Conservation (phyloP, 2,797 vertebrate species). For the Parauchenoglanis ngamensis region DNA sequence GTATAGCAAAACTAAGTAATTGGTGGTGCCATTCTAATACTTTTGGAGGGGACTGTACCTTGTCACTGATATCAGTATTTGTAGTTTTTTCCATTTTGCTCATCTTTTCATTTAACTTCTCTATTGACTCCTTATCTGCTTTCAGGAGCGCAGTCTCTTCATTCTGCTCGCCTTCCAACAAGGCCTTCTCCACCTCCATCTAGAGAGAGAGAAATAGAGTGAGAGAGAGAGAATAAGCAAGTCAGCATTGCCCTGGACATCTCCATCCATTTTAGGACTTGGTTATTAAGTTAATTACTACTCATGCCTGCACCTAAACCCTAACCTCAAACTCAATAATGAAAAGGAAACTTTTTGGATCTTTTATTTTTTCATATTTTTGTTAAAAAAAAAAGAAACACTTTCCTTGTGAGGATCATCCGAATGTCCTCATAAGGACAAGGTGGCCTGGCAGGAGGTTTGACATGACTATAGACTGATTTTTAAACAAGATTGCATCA, state of each 20-base stretch:
- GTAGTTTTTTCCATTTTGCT: conserved; percentile 80
- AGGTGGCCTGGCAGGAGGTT: background rate
- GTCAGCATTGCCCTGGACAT: background rate
- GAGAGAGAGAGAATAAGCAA: background rate
- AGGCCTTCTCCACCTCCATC: conserved; percentile 94
- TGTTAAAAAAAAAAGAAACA: no score
- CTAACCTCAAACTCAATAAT: no score
- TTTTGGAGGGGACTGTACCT: background rate
- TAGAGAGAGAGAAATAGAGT: conserved; percentile 63
- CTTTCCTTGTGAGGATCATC: no score
- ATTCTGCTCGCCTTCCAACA: conserved; percentile 92
- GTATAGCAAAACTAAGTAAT: background rate
- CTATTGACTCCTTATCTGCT: conserved; percentile 88
- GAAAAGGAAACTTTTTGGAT: no score
- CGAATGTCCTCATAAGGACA: no score
- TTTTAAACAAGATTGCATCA: no score
- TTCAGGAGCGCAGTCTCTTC: conserved; percentile 87
- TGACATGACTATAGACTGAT: no score
- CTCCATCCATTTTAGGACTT: background rate
- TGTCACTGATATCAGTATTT: conserved; percentile 58
- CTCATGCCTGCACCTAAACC: no score
- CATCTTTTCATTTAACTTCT: conserved; percentile 88
- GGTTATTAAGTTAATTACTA: background rate
- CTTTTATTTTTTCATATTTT: no score
- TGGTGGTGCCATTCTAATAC: background rate